A percentile compares a stretch with the other conserved stretches of the same genome.
Conservation (phyloP, 1,140 invertebrate species). For the Paracyclopina nana region DNA sequence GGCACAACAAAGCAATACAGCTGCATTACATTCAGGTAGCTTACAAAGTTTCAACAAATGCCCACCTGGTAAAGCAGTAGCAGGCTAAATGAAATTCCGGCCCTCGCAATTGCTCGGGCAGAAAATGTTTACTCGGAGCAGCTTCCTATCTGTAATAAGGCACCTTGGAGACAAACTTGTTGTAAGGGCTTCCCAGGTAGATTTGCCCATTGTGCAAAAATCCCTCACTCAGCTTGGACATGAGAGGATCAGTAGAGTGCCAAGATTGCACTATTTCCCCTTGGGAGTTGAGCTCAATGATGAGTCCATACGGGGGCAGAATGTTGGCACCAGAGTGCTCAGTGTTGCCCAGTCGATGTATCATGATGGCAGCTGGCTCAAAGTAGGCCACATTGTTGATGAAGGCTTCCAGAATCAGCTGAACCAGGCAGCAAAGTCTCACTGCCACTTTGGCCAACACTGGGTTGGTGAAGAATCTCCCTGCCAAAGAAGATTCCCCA, state of each 20-base stretch:
- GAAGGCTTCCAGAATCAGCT: too few relatives aligned
- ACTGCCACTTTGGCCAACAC: too few relatives aligned
- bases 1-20: not conserved
- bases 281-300: not conserved
- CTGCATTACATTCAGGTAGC: not conserved
- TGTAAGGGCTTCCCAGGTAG: not conserved
- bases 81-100: not conserved
- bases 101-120: not conserved
- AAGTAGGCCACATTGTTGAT: too few relatives aligned
- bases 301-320: not conserved
- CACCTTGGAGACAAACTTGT: not conserved
- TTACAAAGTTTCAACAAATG: not conserved
- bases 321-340: too few relatives aligned
- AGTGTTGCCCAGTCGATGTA: too few relatives aligned
- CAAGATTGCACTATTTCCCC: not conserved
- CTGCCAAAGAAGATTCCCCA: too few relatives aligned
- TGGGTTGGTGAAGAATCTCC: too few relatives aligned
- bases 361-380: too few relatives aligned
- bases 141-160: not conserved
- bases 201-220: too few relatives aligned
- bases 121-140: not conserved
- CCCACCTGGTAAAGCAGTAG: not conserved
- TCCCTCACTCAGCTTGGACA: too few relatives aligned
- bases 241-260: too few relatives aligned
- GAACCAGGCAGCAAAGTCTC: too few relatives aligned